Percentiles rank a stretch among this genome's conserved stretches.
Evolutionary conservation across 2,113 vertebrate species (phyloP).

Genomic region (Falco punctatus): DNA sequence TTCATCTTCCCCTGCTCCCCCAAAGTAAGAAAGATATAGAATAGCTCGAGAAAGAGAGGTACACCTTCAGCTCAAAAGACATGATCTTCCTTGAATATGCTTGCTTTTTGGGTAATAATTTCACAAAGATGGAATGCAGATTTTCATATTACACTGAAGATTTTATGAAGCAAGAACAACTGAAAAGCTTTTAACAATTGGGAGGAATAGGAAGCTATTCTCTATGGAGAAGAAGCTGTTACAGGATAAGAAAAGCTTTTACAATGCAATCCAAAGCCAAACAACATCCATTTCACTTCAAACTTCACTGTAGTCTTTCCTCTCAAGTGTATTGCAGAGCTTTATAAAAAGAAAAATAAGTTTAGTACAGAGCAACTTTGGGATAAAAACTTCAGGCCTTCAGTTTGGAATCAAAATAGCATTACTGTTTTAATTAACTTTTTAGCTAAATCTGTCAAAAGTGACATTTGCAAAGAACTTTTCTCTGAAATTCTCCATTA

Average conservation of each 20-base stretch:
- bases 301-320: not conserved
- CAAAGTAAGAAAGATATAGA: not conserved
- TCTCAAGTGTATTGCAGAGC: not conserved
- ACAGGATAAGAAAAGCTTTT: slow-evolving; percentile 6
- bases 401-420: not conserved
- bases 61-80: not conserved
- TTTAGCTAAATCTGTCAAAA: not conserved
- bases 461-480: not conserved
- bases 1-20: not conserved
- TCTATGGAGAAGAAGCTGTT: not conserved
- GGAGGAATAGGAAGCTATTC: not conserved
- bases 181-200: not conserved
- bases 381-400: not conserved
- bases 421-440: not conserved
- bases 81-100: not conserved
- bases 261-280: not conserved
- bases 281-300: not conserved
- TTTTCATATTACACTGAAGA: not conserved
- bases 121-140: not conserved
- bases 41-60: not conserved
- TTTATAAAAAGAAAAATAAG: not conserved
- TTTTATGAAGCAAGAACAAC: not conserved
- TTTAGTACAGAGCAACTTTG: not conserved
- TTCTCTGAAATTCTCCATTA: not conserved
- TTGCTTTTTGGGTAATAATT: not conserved